These are phyloP conservation scores for Aphodius granarius DNA, from an alignment of 2,888 invertebrate genomes.

Conservation along the genomic window DNA sequence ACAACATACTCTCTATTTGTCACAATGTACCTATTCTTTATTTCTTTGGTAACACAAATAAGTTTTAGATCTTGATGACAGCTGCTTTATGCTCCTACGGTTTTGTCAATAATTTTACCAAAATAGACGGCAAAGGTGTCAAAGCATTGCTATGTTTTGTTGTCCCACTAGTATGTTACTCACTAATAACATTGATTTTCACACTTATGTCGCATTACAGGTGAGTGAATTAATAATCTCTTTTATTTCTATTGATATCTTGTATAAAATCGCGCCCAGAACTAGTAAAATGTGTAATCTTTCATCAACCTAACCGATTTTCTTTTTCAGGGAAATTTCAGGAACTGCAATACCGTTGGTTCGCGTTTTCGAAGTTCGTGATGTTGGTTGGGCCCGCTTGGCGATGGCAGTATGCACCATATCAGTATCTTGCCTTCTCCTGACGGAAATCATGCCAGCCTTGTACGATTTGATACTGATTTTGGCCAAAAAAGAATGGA, in stretches of 20 bases:
- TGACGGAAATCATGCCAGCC: slow-evolving; percentile 63
- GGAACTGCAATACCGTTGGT: slow-evolving; percentile 64
- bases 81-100: slow-evolving; percentile 52
- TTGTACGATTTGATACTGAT: slow-evolving; percentile 60
- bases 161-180: slow-evolving; percentile 50
- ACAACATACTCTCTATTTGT: not conserved
- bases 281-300: slow-evolving; percentile 51
- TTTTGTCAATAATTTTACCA: slow-evolving; percentile 50
- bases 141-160: slow-evolving; percentile 47
- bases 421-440: slow-evolving; percentile 61
- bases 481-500: slow-evolving; percentile 65
- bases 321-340: slow-evolving; percentile 55
- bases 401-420: slow-evolving; percentile 63
- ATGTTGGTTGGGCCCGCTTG: slow-evolving; percentile 64
- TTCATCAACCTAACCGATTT: not conserved
- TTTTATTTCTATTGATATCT: slow-evolving; percentile 49
- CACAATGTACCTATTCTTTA: too few relatives aligned
- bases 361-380: slow-evolving; percentile 61
- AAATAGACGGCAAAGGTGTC: slow-evolving; percentile 39
- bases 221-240: slow-evolving; percentile 42
- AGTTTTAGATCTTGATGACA: slow-evolving; percentile 51
- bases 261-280: slow-evolving; percentile 54
- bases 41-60: too few relatives aligned
- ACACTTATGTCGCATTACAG: slow-evolving; percentile 54
- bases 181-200: slow-evolving; percentile 48